Evolutionary conservation across 30 jellyfish, hydroid and myxozoan genomes (phyloP), one percentile per base, ranked within the genome.

Genomic region (Aurelia aurita complex sp. Pacific): DNA sequence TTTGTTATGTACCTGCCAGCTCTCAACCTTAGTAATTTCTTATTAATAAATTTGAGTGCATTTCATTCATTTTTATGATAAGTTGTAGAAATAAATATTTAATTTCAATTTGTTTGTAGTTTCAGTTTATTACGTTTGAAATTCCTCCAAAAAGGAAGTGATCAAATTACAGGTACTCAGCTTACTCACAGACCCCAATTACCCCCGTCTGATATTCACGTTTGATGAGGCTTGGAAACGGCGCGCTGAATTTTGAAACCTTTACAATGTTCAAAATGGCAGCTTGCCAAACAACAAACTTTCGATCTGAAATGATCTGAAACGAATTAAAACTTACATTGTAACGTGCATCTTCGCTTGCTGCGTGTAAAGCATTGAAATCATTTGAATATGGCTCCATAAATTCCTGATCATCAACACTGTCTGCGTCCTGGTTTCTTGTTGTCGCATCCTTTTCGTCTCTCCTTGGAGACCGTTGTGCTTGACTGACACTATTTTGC

Each of bases 241-340:
- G 89, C 89, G 89, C 89, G 89, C 80, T 79, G 80, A 40, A 79
- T 29, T 79, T 67, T 79, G 61, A 66, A 65, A 79, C 80, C 89
- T 34, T 9, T 43, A 32, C 72, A 65, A 35, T 43, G 80, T 69
- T 79, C 67, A 79, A 36, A 66, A 79, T 79, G 89, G 89, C 73
- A 66, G 80, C 87, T 13, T 33, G 11, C 23, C 6, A 17, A 16
- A 16, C 38, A 76, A 61, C 35, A 64, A 43, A 13, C 70, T 2
- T n/a, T 23, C 36, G 32, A 17, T 61, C 36, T 34, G 55, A 50
- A 43, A 17, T 57, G 3, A 79, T 6, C 40, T 46, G 36, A 11
- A 29, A 55, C 9, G 29, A 7, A 74, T 46, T 3, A 29, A 46
- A 16, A 79, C 89, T 79, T 55, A 79, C 89, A 64, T 79, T 79